Base-by-base conservation (phyloP, 1,140 invertebrate species). In the Leptestheria dahalacensis region DNA sequence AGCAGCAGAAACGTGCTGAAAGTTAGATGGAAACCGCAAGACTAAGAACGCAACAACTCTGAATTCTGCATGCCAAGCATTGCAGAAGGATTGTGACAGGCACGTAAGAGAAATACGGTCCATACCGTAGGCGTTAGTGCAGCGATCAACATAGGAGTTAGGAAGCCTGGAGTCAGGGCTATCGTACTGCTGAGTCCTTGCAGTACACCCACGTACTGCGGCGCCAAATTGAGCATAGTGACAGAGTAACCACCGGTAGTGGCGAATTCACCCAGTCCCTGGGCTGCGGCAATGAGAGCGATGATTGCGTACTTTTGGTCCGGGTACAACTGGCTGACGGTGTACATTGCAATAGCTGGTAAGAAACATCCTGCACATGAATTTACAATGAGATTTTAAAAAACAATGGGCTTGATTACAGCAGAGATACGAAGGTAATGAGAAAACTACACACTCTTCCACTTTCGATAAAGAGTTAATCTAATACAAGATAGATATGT, bases 131-230 rank as follows among this genome's bases (percentile, higher is more conserved):
- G 64, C 12, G 68, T 68, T 15, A 70, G 41, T n/a, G 49, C 59
- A 9, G 61, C 53, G n/a, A 66, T 64, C 15, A 68, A 26, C 12
- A 58, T 53, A 25, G 69, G 68, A 15, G 58, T 53, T 1, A 68
- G 20, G 46, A 68, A 63, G 18, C 71, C 71, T 3, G 71, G 64
- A 10, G 68, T 26, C 20, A 67, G 65, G 9, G 67, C 69, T 59
- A 72, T 64, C 0, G 69, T 71, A 59, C 72, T 72, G 1, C 64
- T 68, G 12, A 71, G 62, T 12, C 70, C 71, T 60, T 68, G 71
- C 15, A 72, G 61, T 33, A 72, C 65, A 10, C 71, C 71, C 18
- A 65, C 63, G 61, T 58, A 68, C 25, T 63, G 55, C 3, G 69
- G 69, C 10, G 68, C 67, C 20, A 70, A 33, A 59, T 70, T 67